Conservation (phyloP, 2,113 vertebrate genomes). For the Empidonax traillii region DNA sequence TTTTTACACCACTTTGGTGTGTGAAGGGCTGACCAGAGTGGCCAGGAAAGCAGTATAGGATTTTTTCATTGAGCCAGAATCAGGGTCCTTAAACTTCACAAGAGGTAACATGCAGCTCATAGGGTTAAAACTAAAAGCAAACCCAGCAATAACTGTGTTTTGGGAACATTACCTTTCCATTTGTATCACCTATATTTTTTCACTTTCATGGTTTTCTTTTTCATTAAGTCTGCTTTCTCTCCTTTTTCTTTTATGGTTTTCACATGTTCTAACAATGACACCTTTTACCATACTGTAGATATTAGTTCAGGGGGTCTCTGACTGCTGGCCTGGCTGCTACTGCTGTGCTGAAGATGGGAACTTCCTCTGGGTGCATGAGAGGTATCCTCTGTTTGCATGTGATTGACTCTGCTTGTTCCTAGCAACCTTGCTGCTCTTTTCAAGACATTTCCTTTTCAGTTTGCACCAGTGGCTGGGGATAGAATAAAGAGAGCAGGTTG, state of each 20-base stretch:
- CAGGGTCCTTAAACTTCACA: background rate
- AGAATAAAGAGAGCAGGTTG: background rate
- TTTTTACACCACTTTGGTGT: fast-evolving
- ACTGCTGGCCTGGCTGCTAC: background rate
- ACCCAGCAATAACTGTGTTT: background rate
- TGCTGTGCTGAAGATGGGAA: fast-evolving
- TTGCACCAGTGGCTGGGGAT: background rate
- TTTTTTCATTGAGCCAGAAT: background rate
- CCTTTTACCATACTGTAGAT: background rate
- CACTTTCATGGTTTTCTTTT: background rate
- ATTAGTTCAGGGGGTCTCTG: background rate
- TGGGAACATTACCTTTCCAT: background rate
- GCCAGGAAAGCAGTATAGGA: background rate
- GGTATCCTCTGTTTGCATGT: background rate
- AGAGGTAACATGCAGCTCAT: background rate
- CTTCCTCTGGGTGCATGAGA: background rate
- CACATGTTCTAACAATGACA: background rate
- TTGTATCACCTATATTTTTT: background rate
- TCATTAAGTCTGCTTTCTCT: background rate
- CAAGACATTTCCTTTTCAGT: background rate
- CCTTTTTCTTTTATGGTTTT: background rate
- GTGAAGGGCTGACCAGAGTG: fast-evolving
- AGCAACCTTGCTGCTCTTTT: background rate
- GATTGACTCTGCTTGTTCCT: background rate
- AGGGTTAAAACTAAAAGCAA: background rate